Evolutionary conservation across 2,113 vertebrate species (phyloP), one percentile per base, ranked within the genome.

Genomic region (Salvelinus namaycush): DNA sequence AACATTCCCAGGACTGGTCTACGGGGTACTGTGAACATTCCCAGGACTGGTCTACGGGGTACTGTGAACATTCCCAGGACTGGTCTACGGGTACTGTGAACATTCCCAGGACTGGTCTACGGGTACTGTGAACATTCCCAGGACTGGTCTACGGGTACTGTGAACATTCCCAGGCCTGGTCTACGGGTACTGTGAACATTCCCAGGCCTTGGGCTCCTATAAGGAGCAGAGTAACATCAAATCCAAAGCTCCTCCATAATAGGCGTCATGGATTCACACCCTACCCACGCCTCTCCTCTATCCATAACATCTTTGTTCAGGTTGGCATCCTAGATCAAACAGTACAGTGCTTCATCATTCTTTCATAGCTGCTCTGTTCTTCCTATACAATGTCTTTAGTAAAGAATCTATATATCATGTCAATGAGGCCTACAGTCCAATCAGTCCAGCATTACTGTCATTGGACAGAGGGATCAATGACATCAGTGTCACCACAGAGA

Each of bases 401-500:
- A 4, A 18, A 54, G 12, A 54, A 54, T 54, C 51, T 16, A 18
- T 83, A 80, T 70, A 69, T 59, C 29, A 71, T 57, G 59, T 81
- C 80, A 85, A 87, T 77, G 83, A 54, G 6, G 0, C 65, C 76
- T 68, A 79, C 81, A 64, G 62, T 44, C 39, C 57, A 74, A 86
- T 87, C 73, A 78, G 76, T 82, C 68, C 73, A 44, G 70, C 79
- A 79, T 87, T 83, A 86, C 77, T 83, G 81, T 85, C 79, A 88
- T 73, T 54, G n/a, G 81, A 80, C 84, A 70, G 68, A 59, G 79
- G 48, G 60, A 81, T 88, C 87, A 84, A 91, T 89, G 86, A 83
- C 84, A 86, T 80, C 84, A 57, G 79, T 74, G 81, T 82, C 76
- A 65, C 73, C 73, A 34, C 78, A 71, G 86, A 85, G 87, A 88